Base-by-base conservation (phyloP, 2,797 vertebrate species). In the Microctenopoma lineatum region DNA sequence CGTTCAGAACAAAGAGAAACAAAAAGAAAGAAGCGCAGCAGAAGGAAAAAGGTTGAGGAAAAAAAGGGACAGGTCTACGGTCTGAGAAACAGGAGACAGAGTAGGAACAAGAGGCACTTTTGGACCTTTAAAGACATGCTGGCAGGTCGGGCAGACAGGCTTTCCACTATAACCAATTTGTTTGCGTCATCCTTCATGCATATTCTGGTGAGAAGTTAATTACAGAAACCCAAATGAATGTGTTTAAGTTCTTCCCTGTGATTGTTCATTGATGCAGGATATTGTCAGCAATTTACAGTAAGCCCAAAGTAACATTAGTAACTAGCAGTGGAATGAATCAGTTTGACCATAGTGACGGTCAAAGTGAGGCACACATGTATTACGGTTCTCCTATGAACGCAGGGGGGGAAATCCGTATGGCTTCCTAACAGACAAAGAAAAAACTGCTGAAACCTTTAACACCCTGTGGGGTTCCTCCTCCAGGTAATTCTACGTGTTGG, bases 401-500 rank as follows among this genome's bases (percentile, higher is more conserved):
- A 34, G 14, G 39, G 41, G 41, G 18, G 63, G 53, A 45, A 63
- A 34, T 63, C 66, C 41, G 14, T 3, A 4, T 1, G 1, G 2
- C 29, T 54, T 38, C 11, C 2, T 51, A 26, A 14, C 26, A 5
- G 13, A 5, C 7, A 9, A 26, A 39, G n/a, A 14, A 61, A 39
- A 66, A 45, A 16, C 75, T 61, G 53, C n/a, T 13, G 29, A 14
- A 42, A 8, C 5, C 14, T 51, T 0, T 72, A 29, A 77, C n/a
- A 1, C 4, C 18, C 10, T 36, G 14, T 71, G 13, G 1, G 18
- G 6, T 70, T 59, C 79, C 25, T 77, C 50, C 59, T 69, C 7
- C 88, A 99, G 98, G 98, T 93, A 94, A 95, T 59, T 98, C 96
- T 13, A 96, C 96, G 11, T 95, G 95, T 42, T 98, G 96, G 96